phyloP scores from a whole-genome alignment of 1,140 invertebrate genomes.

The Drosophila pallidifrons region DNA sequence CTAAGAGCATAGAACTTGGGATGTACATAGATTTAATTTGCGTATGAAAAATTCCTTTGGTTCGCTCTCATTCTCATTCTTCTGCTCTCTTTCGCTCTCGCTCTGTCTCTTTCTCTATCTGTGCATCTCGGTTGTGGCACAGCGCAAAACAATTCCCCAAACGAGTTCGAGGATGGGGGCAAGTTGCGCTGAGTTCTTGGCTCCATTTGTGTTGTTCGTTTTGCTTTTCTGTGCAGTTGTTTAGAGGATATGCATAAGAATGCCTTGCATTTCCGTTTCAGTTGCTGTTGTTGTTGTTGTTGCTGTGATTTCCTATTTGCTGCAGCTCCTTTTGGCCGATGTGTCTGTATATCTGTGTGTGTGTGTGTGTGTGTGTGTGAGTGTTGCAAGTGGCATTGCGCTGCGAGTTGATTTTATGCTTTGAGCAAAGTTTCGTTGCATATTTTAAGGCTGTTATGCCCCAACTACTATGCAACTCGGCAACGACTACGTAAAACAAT shows the following conservation, averaged over 20 bases:
- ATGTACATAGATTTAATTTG: conserved; percentile 78
- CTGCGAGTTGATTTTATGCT: conserved; percentile 79
- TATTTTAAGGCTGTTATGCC: conserved; percentile 80
- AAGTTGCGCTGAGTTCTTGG: conserved; percentile 9
- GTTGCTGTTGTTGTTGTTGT: conserved; percentile 76
- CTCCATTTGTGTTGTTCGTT: conserved; percentile 31
- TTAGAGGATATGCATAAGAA: conserved; percentile 83
- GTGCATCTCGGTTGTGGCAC: background rate
- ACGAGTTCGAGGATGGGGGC: conserved; percentile 52
- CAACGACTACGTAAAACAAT: conserved; percentile 71
- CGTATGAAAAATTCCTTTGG: conserved; percentile 78
- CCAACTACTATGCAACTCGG: conserved; percentile 14
- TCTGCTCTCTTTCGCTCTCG: background rate
- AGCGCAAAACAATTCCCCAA: conserved; percentile 67
- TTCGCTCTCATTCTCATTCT: background rate
- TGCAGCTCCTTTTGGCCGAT: conserved; percentile 37
- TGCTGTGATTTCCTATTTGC: conserved; percentile 77
- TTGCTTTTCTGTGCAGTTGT: conserved; percentile 60
- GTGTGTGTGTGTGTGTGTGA: conserved; percentile 4
- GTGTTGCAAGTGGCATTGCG: conserved; percentile 73
- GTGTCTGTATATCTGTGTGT: conserved; percentile 1
- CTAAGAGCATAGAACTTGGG: conserved; percentile 47
- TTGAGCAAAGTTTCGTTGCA: conserved; percentile 83
- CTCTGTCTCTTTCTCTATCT: background rate
- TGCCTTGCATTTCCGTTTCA: conserved; percentile 82